phyloP scores from a whole-genome alignment of 2,113 vertebrate genomes.

The Aramus guarauna region DNA sequence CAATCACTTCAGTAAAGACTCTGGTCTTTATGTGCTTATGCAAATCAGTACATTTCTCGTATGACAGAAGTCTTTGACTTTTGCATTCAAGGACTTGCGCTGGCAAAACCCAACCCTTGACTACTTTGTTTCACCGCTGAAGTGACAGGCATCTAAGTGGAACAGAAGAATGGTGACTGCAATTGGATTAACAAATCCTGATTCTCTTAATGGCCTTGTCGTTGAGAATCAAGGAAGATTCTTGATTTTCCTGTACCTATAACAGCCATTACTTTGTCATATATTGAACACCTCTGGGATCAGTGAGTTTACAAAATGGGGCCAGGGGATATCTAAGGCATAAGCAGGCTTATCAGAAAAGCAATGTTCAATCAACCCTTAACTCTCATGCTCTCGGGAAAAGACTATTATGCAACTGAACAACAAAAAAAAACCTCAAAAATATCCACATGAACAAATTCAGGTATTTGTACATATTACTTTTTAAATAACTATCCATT shows the following conservation, averaged over 20 bases:
- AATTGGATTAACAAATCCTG: not conserved
- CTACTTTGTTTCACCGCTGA: not conserved
- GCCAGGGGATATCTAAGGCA: not conserved
- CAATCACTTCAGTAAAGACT: not conserved
- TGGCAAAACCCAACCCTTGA: not conserved
- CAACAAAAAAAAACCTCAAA: not conserved
- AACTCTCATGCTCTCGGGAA: not conserved
- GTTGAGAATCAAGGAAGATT: not conserved
- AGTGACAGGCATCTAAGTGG: accelerated
- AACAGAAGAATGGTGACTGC: not conserved
- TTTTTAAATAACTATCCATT: not conserved
- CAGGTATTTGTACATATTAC: not conserved
- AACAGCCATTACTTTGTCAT: not conserved
- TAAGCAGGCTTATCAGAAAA: not conserved
- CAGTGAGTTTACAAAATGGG: not conserved
- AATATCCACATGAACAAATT: not conserved
- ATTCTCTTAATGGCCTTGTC: not conserved
- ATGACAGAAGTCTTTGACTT: not conserved
- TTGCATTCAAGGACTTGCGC: not conserved
- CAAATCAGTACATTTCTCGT: not conserved
- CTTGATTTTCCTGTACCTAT: not conserved
- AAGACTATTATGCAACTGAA: not conserved
- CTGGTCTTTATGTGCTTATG: not conserved
- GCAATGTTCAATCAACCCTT: not conserved
- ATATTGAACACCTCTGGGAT: not conserved